Percentiles rank a stretch among this genome's conserved stretches.
Evolutionary conservation across 2,113 vertebrate species (phyloP).

Genomic region (Calyptomena viridis): DNA sequence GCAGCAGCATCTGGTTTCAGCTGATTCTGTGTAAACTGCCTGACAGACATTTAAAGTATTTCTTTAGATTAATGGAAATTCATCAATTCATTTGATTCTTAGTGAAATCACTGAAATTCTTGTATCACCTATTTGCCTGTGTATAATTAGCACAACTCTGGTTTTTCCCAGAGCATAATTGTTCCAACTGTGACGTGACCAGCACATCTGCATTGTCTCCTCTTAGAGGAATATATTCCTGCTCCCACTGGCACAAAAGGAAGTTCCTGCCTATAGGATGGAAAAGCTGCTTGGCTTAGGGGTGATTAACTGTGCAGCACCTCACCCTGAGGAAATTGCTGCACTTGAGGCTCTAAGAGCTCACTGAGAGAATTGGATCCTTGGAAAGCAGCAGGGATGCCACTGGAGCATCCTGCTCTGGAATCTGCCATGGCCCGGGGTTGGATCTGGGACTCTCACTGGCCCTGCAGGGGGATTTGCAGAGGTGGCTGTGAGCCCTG

Average conservation of each 20-base stretch:
- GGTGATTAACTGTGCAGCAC: not conserved
- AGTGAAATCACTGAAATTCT: not conserved
- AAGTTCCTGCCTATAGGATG: not conserved
- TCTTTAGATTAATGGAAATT: not conserved
- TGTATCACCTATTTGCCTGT: not conserved
- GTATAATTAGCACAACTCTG: not conserved
- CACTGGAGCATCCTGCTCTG: not conserved
- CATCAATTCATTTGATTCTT: not conserved
- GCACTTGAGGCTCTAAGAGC: not conserved
- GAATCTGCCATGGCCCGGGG: not conserved
- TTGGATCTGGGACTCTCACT: accelerated
- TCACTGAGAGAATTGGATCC: accelerated
- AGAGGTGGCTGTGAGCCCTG: not conserved
- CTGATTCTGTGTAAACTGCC: not conserved
- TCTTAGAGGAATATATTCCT: not conserved
- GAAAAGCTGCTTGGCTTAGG: not conserved
- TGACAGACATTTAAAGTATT: not conserved
- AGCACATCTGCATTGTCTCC: not conserved
- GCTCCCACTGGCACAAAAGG: not conserved
- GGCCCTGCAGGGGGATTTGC: accelerated
- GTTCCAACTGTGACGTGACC: not conserved
- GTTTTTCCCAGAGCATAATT: not conserved
- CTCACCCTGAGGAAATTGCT: not conserved
- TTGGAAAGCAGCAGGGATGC: not conserved
- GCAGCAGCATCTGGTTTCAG: not conserved